Base-by-base conservation (phyloP, 2,888 invertebrate genomes). In the Mesochorus sp. region DNA sequence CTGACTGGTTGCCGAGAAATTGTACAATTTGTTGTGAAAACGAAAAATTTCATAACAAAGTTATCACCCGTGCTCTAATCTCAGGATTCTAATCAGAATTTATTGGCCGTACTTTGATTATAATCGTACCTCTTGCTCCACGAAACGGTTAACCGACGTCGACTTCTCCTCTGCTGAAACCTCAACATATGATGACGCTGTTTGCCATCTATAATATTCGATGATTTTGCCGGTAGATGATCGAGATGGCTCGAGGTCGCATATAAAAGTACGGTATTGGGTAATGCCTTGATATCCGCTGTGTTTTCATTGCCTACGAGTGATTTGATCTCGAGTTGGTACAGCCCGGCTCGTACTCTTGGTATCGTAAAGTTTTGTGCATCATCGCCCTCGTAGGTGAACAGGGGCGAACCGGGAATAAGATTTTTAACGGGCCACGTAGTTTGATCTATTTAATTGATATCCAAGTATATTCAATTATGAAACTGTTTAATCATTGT, bases 281-380 rank as follows among this genome's bases (percentile, higher is more conserved):
- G 87, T 55, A 84, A 81, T 5, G 79, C 77, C 34, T 67, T 64
- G 8, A 42, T 57, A 26, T 62, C 14, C 19, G 44, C 14, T 34
- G 37, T 39, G 1, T 34, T 73, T n/a, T 14, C 39, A 28, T 61
- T 64, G 49, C 82, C 80, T 17, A 82, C 80, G 64, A 87, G 55
- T 19, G 90, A 86, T 74, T 85, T 87, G 80, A 91, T 91, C 81
- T 91, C 91, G 84, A 91, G 89, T 82, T 89, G 88, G 82, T 91
- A 91, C 12, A 91, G 85, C 14, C 91, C 89, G 21, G 88, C 88
- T 42, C 88, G 85, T 31, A 89, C 88, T 66, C 84, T 84, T 21
- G 88, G 85, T 76, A 91, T 89, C 68, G 91, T 90, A 81, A 90
- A 89, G 79, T 90, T 91, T 67, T 86, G 84, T 8, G 89, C 89